Percentiles rank a stretch among this genome's conserved stretches.
Evolutionary conservation across 2,888 invertebrate species (phyloP).

Genomic region (Buathra laborator): DNA sequence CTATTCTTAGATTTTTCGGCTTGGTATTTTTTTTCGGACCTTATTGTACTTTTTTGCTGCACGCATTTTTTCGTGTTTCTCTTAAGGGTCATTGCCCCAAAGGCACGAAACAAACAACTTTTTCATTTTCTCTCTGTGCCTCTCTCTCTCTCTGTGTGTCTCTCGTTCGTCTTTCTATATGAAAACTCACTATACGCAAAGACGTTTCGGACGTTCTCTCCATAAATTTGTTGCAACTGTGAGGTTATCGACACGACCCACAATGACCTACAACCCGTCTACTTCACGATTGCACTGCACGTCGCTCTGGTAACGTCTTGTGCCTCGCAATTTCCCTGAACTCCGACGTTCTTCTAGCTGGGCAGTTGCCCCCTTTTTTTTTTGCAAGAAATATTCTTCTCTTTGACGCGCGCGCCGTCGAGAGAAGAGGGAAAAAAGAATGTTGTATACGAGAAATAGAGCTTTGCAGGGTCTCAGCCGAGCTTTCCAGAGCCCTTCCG

Average conservation of each 20-base stretch:
- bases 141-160: too few species aligned
- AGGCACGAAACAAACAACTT: too few species aligned
- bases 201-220: neutral
- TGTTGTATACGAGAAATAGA: neutral
- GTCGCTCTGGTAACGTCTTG: constrained; percentile 3
- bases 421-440: constrained; percentile 10
- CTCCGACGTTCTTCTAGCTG: neutral
- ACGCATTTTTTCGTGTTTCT: too few species aligned
- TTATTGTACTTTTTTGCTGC: too few species aligned
- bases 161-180: neutral
- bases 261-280: neutral
- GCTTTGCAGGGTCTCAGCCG: neutral
- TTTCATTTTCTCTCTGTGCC: too few species aligned
- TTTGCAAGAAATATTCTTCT: constrained; percentile 1
- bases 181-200: neutral
- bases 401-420: constrained; percentile 26
- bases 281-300: constrained; percentile 13
- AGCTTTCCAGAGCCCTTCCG: constrained; percentile 16
- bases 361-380: neutral
- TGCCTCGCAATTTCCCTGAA: neutral
- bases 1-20: neutral
- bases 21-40: neutral
- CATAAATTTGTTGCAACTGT: constrained; percentile 15
- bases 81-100: too few species aligned
- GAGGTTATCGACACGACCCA: constrained; percentile 21